Percentiles rank a stretch among this genome's conserved stretches.
phyloP scores from a whole-genome alignment of 1,140 invertebrate species.

The Pseudoatta argentina region DNA sequence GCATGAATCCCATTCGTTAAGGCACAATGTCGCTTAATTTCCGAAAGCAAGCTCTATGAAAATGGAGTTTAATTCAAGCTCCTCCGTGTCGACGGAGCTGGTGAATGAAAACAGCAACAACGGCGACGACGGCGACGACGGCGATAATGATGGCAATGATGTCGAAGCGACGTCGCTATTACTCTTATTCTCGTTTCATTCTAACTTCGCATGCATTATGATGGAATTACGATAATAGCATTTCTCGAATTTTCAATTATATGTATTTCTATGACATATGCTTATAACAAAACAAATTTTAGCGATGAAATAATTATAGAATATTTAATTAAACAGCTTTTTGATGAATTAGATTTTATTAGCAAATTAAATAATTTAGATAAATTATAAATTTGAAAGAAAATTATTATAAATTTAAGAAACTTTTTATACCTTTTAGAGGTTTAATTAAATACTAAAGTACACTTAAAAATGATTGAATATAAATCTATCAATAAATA shows the following conservation, averaged over 20 bases:
- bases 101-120: constrained; percentile 54
- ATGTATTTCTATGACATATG: background rate
- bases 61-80: constrained; percentile 74
- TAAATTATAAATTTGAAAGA: background rate
- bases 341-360: background rate
- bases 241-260: background rate
- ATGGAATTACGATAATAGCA: background rate
- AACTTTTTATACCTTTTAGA: background rate
- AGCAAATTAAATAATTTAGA: background rate
- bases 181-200: constrained; percentile 10
- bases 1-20: constrained; percentile 75
- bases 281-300: background rate
- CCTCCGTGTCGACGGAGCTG: constrained; percentile 43
- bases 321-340: background rate
- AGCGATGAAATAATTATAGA: background rate
- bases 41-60: constrained; percentile 73
- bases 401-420: background rate
- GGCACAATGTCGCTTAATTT: constrained; percentile 78
- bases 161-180: constrained; percentile 20
- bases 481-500: background rate
- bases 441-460: background rate
- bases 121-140: constrained; percentile 2
- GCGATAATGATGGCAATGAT: background rate
- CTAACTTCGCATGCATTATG: background rate
- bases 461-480: background rate